These are phyloP conservation scores for Ornithorhynchus anatinus DNA, from an alignment of 2,113 vertebrate species.

Conservation along the genomic window DNA sequence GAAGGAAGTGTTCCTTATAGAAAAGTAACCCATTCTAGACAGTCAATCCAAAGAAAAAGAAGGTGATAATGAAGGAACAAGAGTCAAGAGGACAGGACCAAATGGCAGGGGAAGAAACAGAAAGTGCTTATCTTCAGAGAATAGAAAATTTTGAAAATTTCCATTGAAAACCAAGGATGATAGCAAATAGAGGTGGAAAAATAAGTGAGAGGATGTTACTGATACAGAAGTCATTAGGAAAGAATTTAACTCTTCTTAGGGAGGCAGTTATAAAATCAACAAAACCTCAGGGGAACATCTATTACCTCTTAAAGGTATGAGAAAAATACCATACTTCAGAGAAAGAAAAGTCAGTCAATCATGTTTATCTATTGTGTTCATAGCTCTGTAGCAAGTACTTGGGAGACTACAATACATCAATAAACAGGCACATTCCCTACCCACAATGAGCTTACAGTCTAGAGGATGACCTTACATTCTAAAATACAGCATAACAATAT, in stretches of 20 bases:
- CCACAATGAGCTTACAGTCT: no score
- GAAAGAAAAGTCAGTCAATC: no score
- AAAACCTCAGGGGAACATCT: neutral
- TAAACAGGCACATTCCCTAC: no score
- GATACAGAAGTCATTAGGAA: rapidly evolving
- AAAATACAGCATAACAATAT: no score
- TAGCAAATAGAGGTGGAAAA: neutral
- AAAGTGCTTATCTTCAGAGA: neutral
- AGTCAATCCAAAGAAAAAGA: neutral
- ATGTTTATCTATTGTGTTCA: no score
- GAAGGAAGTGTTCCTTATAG: neutral
- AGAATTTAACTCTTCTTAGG: neutral
- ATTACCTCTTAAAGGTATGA: no score
- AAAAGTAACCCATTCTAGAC: neutral
- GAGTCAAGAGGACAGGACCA: neutral
- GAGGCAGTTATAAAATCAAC: neutral
- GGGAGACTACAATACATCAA: no score
- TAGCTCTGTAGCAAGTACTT: no score
- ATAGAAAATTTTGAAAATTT: neutral
- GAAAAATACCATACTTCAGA: no score
- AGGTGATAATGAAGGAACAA: neutral
- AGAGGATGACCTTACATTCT: no score
- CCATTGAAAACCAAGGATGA: neutral
- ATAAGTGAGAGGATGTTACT: neutral
- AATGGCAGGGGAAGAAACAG: slow-evolving; percentile 21